A percentile compares a stretch with the other conserved stretches of the same genome.
Conservation (phyloP, 2,888 invertebrate species). For the Amblyjoppa proteus region DNA sequence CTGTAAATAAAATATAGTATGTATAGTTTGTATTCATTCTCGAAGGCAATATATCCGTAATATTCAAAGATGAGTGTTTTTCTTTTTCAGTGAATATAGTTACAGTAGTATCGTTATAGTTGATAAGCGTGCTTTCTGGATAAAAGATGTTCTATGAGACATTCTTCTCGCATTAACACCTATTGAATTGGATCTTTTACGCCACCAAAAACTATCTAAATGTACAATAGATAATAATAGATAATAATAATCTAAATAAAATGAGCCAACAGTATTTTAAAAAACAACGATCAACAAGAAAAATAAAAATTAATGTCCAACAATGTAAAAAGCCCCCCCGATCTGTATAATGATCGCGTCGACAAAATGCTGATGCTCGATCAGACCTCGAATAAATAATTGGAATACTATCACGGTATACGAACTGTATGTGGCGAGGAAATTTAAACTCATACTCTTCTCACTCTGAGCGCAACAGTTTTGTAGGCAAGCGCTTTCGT, state of each 20-base stretch:
- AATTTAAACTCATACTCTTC: background rate
- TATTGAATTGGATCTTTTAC: constrained; percentile 48
- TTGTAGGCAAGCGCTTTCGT: constrained; percentile 14
- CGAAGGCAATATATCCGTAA: constrained; percentile 67
- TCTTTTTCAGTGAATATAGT: constrained; percentile 59
- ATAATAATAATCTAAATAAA: constrained; percentile 56
- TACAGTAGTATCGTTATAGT: constrained; percentile 54
- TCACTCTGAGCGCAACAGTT: constrained; percentile 21
- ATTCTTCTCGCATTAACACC: constrained; percentile 48
- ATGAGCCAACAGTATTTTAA: constrained; percentile 53
- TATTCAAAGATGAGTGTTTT: constrained; percentile 53
- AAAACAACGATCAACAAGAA: constrained; percentile 17
- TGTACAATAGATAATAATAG: constrained; percentile 10
- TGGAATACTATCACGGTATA: constrained; percentile 51
- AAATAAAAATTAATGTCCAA: constrained; percentile 23
- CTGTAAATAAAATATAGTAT: constrained; percentile 70
- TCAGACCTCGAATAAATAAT: constrained; percentile 29
- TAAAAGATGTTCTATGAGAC: constrained; percentile 66
- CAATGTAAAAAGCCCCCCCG: constrained; percentile 8
- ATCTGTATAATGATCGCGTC: constrained; percentile 24
- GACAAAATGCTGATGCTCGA: constrained; percentile 4
- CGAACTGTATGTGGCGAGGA: constrained; percentile 7
- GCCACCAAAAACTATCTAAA: constrained; percentile 48
- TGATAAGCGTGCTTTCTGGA: constrained; percentile 64
- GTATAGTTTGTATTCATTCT: constrained; percentile 65